Conservation (phyloP, 2,888 invertebrate species). For the Taphrorychus bicolor region DNA sequence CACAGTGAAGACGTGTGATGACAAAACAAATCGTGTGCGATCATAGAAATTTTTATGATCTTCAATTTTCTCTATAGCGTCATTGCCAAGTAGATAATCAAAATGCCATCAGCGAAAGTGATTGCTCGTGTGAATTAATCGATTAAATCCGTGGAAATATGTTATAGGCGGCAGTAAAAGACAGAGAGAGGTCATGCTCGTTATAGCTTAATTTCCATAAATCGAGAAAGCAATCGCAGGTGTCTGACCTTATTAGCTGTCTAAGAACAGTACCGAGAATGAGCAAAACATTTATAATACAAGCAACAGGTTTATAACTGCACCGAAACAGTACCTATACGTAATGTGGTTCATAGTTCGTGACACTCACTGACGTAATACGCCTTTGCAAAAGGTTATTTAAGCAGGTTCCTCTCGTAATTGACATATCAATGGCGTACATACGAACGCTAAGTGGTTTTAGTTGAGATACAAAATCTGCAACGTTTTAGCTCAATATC, state of each 20-base stretch:
- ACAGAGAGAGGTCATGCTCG: constrained; percentile 11
- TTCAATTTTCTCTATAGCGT: too few species aligned
- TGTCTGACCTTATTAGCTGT: constrained; percentile 35
- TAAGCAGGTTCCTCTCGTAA: constrained; percentile 53
- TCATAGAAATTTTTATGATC: neutral
- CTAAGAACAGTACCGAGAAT: constrained; percentile 18
- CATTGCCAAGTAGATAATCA: too few species aligned
- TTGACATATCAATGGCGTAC: constrained; percentile 56
- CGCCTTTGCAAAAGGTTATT: constrained; percentile 50
- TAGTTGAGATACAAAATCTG: constrained; percentile 44
- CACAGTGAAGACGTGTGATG: too few species aligned
- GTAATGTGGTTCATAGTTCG: constrained; percentile 51
- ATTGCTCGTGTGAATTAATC: constrained; percentile 2
- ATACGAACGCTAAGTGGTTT: constrained; percentile 51
- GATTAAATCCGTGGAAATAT: constrained; percentile 4
- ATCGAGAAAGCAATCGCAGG: constrained; percentile 38
- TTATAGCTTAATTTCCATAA: constrained; percentile 36
- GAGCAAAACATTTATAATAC: constrained; percentile 13
- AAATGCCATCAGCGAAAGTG: constrained; percentile 12
- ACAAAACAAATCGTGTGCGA: too few species aligned
- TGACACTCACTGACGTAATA: constrained; percentile 47
- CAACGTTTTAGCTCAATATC: constrained; percentile 43
- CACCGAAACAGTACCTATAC: constrained; percentile 1
- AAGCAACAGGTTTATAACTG: constrained; percentile 30
- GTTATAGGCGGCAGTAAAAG: neutral